Base-by-base conservation (phyloP, 1,140 invertebrate species). In the Anadara kagoshimensis region DNA sequence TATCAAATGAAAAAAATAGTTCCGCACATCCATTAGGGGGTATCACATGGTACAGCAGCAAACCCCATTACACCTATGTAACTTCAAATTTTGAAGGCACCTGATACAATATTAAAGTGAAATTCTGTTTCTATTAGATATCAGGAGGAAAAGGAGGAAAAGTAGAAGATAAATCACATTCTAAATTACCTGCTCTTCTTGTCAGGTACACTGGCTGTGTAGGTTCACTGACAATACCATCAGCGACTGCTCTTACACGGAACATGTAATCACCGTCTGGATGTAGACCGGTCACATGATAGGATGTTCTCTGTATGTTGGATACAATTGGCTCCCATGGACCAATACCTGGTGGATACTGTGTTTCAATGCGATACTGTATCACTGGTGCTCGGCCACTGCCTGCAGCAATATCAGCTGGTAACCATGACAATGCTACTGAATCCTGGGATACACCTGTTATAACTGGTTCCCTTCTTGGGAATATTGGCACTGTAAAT, bases 241-340 rank as follows among this genome's bases (percentile, higher is more conserved):
- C 85, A 69, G 78, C 76, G 58, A 83, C 76, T 36, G 86, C 87
- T 22, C 78, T 67, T 7, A 89, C 79, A n/a, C 88, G 57, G 75
- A 88, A 88, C 58, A 87, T 64, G 56, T 88, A 87, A 45, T 88
- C 86, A 29, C 78, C 63, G 69, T 88, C 86, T 22, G 86, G 83
- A 81, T 96, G 94, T 0, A 98, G 90, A 85, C 83, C 85, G 20
- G 78, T 79, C 18, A 87, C 67, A 14, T 65, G 75, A 73, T 78
- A 78, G 47, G n/a, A 64, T 73, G 5, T 76, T 73, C 44, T 53
- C 20, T 71, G 61, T 29, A 85, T 54, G 16, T 76, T 62, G 11
- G 72, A 56, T 14, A 78, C 74, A 11, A 86, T 47, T 14, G 72
- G 58, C n/a, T 36, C 56, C 85, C 85, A 86, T 20, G 62, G n/a